Evolutionary conservation across 2,113 vertebrate species (phyloP).

Genomic region (Pterocles burchelli): DNA sequence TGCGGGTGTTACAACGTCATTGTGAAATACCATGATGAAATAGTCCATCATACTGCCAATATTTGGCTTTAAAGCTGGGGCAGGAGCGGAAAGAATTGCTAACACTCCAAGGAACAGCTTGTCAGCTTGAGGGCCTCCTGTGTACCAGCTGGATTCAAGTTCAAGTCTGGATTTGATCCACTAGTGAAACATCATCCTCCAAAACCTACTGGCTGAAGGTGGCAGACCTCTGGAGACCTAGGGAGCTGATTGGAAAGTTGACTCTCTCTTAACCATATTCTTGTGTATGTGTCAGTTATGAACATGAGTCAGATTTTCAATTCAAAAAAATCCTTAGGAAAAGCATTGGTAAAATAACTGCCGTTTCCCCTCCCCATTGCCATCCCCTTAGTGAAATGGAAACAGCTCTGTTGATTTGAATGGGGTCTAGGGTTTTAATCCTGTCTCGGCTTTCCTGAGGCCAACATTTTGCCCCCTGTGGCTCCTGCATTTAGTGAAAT

Average conservation of each 20-base stretch:
- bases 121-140: not conserved
- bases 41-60: not conserved
- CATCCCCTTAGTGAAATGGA: not conserved
- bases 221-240: slow-evolving; percentile 32
- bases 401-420: not conserved
- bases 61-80: not conserved
- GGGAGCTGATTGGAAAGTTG: not conserved
- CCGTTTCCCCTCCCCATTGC: not conserved
- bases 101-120: slow-evolving; percentile 47
- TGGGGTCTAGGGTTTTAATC: not conserved
- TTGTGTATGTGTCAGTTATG: not conserved
- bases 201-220: slow-evolving; percentile 39
- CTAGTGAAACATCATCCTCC: slow-evolving; percentile 39
- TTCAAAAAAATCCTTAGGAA: not conserved
- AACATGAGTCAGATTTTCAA: slow-evolving; percentile 36
- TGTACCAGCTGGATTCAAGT: slow-evolving; percentile 48
- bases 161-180: slow-evolving; percentile 26
- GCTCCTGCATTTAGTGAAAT: not conserved
- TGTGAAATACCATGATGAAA: not conserved
- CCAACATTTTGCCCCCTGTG: not conserved
- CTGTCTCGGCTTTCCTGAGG: not conserved
- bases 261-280: slow-evolving; percentile 6
- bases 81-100: slow-evolving; percentile 9
- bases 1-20: not conserved
- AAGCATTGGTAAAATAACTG: not conserved